A percentile compares a stretch with the other conserved stretches of the same genome.
Conservation (phyloP, 2,113 vertebrate genomes). For the Arenaria interpres region DNA sequence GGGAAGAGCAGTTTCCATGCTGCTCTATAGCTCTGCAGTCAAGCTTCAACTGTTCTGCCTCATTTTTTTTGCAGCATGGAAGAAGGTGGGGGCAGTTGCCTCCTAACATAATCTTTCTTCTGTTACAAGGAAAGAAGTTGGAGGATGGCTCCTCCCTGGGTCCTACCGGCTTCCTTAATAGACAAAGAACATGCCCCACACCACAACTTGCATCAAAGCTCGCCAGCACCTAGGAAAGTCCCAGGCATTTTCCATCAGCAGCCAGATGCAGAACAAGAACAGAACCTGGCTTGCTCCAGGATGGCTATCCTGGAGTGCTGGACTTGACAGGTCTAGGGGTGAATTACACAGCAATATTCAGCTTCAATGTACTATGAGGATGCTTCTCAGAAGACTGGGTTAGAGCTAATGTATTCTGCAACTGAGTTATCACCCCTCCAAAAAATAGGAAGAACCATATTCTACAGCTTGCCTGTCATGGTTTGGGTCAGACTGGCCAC, state of each 20-base stretch:
- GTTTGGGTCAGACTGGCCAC: no score
- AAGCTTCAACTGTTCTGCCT: neutral
- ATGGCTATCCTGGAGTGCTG: neutral
- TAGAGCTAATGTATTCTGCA: neutral
- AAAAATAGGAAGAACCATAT: neutral
- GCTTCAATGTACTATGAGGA: neutral
- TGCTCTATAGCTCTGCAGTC: neutral
- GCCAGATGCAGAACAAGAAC: neutral
- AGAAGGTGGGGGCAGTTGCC: neutral
- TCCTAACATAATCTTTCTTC: neutral
- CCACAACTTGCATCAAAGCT: neutral
- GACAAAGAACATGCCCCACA: neutral
- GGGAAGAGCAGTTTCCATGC: neutral
- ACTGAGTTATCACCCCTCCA: neutral
- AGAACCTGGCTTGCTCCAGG: neutral
- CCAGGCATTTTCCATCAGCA: neutral
- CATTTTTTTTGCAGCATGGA: rapidly evolving
- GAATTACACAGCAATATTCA: neutral
- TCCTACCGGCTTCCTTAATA: neutral
- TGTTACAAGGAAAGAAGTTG: neutral
- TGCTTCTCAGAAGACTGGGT: neutral
- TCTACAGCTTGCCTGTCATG: neutral
- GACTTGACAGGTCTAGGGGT: rapidly evolving
- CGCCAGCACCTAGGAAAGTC: neutral
- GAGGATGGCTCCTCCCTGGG: neutral